Base-by-base conservation (phyloP, 1,140 invertebrate genomes). In the Polypedilum vanderplanki region DNA sequence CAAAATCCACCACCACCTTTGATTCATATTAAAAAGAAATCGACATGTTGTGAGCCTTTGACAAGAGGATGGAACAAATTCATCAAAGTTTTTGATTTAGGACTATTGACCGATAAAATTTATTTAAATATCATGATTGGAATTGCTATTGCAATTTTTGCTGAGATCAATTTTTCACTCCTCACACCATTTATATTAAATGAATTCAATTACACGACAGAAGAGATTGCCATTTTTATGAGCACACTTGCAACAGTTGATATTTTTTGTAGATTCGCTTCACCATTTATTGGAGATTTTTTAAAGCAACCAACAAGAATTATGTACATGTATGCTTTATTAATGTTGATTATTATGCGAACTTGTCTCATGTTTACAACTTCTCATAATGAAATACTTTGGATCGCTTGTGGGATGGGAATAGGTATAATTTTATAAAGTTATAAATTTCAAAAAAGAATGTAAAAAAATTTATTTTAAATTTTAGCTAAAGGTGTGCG, bases 61-160 rank as follows among this genome's bases (percentile, higher is more conserved):
- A n/a, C 17, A 18, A 70, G 9, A 5, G 65, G 65, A 0, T 70
- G 65, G 65, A 22, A 22, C 5, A n/a, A 18, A 12, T 74, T 87
- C 18, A 77, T 82, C 0, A 77, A 81, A 12, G 83, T 87, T 33
- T 87, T 87, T 76, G 87, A 88, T 77, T 78, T 88, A 1, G 83
- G 84, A 74, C 77, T 88, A n/a, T 78, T 89, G 0, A 82, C 81
- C 70, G 87, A 89, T 80, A 83, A 84, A 8, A 80, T 85, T 74
- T 88, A 87, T 76, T 80, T 90, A 1, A 90, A 88, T 79, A 86
- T 90, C 57, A 86, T 90, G 82, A 76, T 89, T n/a, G 89, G 89
- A 0, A 81, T 91, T 75, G 88, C 88, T 0, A 79, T 90, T 1
- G 89, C 89, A 0, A 86, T 88, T 12, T 89, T 88, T 78, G 88